Conservation (phyloP, 2,888 invertebrate species). For the Tuta absoluta region DNA sequence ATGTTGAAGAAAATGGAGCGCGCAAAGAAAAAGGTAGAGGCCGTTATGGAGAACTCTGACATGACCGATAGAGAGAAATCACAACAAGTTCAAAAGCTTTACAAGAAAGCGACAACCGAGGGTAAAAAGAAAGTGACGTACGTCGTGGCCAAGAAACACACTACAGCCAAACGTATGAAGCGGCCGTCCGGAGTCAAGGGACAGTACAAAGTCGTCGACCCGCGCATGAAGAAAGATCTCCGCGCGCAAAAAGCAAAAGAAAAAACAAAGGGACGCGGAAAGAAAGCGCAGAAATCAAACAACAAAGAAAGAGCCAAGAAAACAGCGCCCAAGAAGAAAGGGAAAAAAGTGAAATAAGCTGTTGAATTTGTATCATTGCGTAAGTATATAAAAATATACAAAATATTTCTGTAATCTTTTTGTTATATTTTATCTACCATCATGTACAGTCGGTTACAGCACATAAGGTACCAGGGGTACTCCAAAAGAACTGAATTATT, state of each 20-base stretch:
- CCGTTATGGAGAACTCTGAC: constrained; percentile 94
- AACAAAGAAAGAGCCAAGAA: constrained; percentile 32
- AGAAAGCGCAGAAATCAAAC: constrained; percentile 51
- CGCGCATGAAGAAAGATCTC: constrained; percentile 96
- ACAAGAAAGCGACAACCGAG: constrained; percentile 92
- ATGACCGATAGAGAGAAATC: constrained; percentile 96
- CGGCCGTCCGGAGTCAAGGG: constrained; percentile 95
- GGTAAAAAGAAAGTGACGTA: constrained; percentile 96
- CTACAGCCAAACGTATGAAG: constrained; percentile 86
- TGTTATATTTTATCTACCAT: neutral
- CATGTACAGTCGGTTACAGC: neutral
- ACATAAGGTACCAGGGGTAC: no score
- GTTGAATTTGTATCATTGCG: constrained; percentile 7
- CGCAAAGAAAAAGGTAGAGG: constrained; percentile 97
- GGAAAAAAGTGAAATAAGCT: constrained; percentile 56
- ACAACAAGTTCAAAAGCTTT: constrained; percentile 93
- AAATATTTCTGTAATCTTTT: neutral
- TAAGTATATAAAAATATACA: constrained; percentile 7
- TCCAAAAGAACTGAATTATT: no score
- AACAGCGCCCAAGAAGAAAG: constrained; percentile 52
- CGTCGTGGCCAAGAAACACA: constrained; percentile 95
- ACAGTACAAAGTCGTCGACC: constrained; percentile 96
- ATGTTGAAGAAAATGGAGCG: constrained; percentile 92
- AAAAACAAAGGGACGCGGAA: constrained; percentile 79
- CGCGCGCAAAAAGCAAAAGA: constrained; percentile 84